Conservation (phyloP, 2,113 vertebrate genomes). For the Nanorana parkeri region DNA sequence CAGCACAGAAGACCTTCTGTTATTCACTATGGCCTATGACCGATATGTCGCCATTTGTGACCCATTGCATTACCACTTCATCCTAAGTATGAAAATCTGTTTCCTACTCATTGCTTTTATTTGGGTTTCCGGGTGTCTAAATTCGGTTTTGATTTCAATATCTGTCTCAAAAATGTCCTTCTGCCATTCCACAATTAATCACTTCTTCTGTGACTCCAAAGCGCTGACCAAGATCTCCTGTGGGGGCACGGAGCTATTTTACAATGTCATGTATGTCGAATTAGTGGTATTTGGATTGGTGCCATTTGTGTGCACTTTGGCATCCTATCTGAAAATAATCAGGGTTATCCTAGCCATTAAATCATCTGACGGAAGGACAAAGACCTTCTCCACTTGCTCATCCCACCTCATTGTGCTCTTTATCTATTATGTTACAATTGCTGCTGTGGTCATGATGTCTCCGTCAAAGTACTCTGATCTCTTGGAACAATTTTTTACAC, state of each 20-base stretch:
- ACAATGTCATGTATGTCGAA: background rate
- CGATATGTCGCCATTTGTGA: conserved; percentile 54
- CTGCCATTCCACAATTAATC: background rate
- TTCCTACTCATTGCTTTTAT: background rate
- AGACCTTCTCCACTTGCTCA: background rate
- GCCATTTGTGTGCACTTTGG: background rate
- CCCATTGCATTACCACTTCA: conserved; percentile 60
- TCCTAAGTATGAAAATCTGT: conserved; percentile 58
- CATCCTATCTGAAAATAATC: conserved; percentile 20
- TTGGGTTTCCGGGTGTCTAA: background rate
- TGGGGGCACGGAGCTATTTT: background rate
- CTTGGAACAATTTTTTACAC: background rate
- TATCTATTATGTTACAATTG: conserved; percentile 1
- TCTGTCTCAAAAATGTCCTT: background rate
- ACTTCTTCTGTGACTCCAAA: conserved; percentile 9
- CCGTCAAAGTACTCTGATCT: conserved; percentile 2
- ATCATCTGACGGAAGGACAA: background rate
- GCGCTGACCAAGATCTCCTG: background rate
- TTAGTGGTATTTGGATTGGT: background rate
- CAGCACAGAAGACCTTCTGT: conserved; percentile 63
- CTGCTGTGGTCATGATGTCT: background rate
- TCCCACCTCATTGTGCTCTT: background rate
- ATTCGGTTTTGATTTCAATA: background rate
- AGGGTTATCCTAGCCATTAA: background rate
- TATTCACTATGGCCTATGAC: conserved; percentile 63